A percentile compares a stretch with the other conserved stretches of the same genome.
Evolutionary conservation across 2,797 vertebrate species (phyloP).

Genomic region (Cygnus olor): DNA sequence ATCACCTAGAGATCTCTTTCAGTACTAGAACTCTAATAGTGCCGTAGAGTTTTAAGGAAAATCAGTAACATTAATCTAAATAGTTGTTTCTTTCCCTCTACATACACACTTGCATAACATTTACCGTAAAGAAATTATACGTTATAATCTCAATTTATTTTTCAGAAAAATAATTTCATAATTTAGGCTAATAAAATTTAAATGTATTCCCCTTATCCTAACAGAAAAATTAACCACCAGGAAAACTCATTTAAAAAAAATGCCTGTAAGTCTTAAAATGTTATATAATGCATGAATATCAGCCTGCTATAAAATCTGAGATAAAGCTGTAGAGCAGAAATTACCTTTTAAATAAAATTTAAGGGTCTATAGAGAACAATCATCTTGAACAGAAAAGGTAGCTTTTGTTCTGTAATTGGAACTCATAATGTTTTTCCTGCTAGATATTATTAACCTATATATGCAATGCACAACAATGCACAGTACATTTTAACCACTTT

Average conservation of each 20-base stretch:
- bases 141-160: not conserved
- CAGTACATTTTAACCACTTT: slow-evolving; percentile 42
- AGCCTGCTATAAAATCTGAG: slow-evolving; percentile 9
- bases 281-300: slow-evolving; percentile 1
- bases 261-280: not conserved
- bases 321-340: slow-evolving; percentile 33
- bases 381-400: slow-evolving; percentile 34
- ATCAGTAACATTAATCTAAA: not conserved
- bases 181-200: not conserved
- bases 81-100: not conserved
- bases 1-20: not conserved
- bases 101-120: not conserved
- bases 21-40: not conserved
- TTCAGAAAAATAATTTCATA: not conserved
- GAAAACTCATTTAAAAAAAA: not conserved
- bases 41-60: not conserved
- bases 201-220: not conserved
- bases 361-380: slow-evolving; percentile 45
- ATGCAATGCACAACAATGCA: slow-evolving; percentile 6
- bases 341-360: slow-evolving; percentile 60
- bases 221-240: not conserved
- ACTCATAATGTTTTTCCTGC: slow-evolving; percentile 48
- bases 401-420: slow-evolving; percentile 60
- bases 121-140: not conserved
- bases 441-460: slow-evolving; percentile 60